Conservation (phyloP, 2,888 invertebrate genomes). For the Sinotaia quadrata region DNA sequence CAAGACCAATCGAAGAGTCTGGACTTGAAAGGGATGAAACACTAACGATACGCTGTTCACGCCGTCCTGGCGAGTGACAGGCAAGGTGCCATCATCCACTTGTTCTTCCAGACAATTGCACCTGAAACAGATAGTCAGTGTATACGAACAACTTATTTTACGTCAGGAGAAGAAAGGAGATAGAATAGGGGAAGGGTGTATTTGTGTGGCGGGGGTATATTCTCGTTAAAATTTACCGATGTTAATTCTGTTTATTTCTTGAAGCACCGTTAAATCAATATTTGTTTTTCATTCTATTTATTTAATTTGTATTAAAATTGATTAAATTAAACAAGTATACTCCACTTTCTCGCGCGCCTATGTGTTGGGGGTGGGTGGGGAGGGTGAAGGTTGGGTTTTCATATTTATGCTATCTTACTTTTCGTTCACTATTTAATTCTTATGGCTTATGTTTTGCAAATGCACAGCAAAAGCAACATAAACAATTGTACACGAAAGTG, state of each 20-base stretch:
- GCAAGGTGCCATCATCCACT: slow-evolving; percentile 18
- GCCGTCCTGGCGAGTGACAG: slow-evolving; percentile 16
- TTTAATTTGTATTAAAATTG: not conserved
- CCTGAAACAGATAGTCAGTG: slow-evolving; percentile 35
- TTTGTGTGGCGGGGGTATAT: not conserved
- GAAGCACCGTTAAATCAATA: not conserved
- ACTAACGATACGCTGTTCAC: slow-evolving; percentile 14
- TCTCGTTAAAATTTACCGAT: not conserved
- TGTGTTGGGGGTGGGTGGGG: no score
- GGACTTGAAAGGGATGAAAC: slow-evolving; percentile 20
- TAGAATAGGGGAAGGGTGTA: not conserved
- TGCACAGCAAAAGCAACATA: no score
- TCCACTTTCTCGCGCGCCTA: no score
- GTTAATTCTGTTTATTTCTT: not conserved
- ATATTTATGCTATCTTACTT: no score
- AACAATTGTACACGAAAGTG: no score
- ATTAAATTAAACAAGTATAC: no score
- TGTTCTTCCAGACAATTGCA: slow-evolving; percentile 49
- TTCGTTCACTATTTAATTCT: no score
- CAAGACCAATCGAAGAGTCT: slow-evolving; percentile 7
- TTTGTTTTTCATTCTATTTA: not conserved
- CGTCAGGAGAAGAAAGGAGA: not conserved
- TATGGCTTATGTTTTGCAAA: no score
- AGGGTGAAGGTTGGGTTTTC: no score
- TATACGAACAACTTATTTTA: not conserved